Evolutionary conservation across 2,888 invertebrate species (phyloP), one percentile per base, ranked within the genome.

Genomic region (Hemistola chrysoprasaria): DNA sequence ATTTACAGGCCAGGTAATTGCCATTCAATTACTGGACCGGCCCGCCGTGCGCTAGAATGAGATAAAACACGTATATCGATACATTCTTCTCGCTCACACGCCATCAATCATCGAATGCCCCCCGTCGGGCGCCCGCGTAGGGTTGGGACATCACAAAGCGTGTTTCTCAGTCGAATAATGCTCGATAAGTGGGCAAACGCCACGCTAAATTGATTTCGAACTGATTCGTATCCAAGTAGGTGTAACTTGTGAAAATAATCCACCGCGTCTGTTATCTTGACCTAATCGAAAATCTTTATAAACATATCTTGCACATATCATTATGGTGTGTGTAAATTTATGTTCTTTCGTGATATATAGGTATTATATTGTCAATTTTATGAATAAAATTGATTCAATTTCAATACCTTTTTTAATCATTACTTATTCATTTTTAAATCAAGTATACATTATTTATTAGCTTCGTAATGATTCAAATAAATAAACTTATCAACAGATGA

Each of bases 1-100:
- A 89, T 89, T 89, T 88, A 89, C 89, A 85, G 86, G 82, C 76
- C 86, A 86, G 89, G 88, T 89, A 89, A 88, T 88, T 88, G 89
- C 83, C 89, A 85, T 89, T 89, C 89, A 89, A 89, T 89, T 89
- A 88, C 82, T 73, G 71, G 69, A 69, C 78, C 66, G 65, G 78
- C 79, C 81, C 63, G 80, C 74, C 79, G 79, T 62, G 77, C 55
- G 76, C 53, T 67, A 23, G 71, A 80, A 52, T 22, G 71, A 69
- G 79, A 78, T 56, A 46, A 34, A 57, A 53, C 48, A 65, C 42
- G 51, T 50, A 50, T 62, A 49, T 56, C 58, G 53, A 59, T 69
- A 63, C 36, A n/a, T 11, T 55, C 32, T 22, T 73, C 81, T 53
- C 72, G 3, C 39, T 86, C 68, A 1, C 46, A 44, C 79, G 74